Evolutionary conservation across 1,140 invertebrate species (phyloP), one percentile per base, ranked within the genome.

Genomic region (Zaprionus lachaisei): DNA sequence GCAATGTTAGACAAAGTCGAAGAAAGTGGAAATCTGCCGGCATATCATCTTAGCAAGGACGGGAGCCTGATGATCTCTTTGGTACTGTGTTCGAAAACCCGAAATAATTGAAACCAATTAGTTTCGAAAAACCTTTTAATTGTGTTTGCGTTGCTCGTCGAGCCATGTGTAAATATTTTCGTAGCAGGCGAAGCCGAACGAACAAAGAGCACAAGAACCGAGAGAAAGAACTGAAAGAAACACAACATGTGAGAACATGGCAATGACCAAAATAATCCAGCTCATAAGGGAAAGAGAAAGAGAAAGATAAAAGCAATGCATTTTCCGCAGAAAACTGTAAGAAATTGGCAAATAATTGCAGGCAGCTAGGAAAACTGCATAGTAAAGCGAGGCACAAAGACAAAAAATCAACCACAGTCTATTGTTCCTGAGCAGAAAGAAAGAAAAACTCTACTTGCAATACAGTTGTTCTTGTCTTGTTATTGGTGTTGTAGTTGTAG

Each of bases 81-180:
- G 69, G 66, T 83, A 34, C 20, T 71, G 1, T 83, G 83, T 51
- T 79, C 78, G 72, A 44, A 22, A 71, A 81, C 49, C 87, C 83
- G 78, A 77, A 86, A 91, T 91, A 91, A 91, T 91, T 91, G 83
- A 91, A 91, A 91, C 80, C 87, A 91, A 91, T 91, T 91, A 91
- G 87, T 90, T 91, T 83, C 64, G 71, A 91, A 91, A 91, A 91
- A 91, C 87, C 87, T 81, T 91, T 91, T 91, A 91, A 91, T 91
- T 91, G 87, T 65, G 28, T 38, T 72, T 61, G 71, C 64, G 75
- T 62, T 86, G 70, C 66, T 62, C 63, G 68, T 49, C 55, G 68
- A 60, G 67, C 69, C 82, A 82, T 83, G 79, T 72, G 74, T 86
- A 91, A 91, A 87, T 91, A 91, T 91, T 91, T 81, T 86, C 87